phyloP scores from a whole-genome alignment of 2,888 invertebrate species.

The Lepetodrilus schrolli region DNA sequence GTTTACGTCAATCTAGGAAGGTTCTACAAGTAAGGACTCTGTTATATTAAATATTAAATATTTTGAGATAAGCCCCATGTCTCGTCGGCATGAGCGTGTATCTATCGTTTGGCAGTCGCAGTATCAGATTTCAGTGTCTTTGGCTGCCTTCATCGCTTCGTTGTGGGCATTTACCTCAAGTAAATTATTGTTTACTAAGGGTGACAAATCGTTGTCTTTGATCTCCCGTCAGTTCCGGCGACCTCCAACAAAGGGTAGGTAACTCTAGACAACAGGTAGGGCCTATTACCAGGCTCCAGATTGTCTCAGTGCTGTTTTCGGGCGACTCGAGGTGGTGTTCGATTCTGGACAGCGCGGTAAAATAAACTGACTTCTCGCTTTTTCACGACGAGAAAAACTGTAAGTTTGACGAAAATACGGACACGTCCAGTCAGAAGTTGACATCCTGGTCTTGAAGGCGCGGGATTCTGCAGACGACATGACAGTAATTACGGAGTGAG shows the following conservation, averaged over 20 bases:
- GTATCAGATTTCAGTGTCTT: conserved; percentile 16
- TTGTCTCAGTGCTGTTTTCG: conserved; percentile 21
- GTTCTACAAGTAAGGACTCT: too few relatives aligned
- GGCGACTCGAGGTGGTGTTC: conserved; percentile 23
- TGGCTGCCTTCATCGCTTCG: not conserved
- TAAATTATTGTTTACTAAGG: conserved; percentile 29
- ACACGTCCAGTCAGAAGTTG: not conserved
- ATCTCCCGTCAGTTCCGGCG: conserved; percentile 29
- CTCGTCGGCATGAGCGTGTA: not conserved
- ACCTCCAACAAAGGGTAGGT: conserved; percentile 31
- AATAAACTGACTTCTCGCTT: conserved; percentile 30
- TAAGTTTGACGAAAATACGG: not conserved
- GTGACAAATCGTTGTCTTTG: conserved; percentile 36
- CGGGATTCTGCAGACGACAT: not conserved
- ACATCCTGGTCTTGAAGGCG: not conserved
- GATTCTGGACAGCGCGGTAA: conserved; percentile 1
- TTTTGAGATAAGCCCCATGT: not conserved
- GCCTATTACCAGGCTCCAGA: conserved; percentile 33
- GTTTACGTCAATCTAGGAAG: not conserved
- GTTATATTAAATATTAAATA: not conserved
- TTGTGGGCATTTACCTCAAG: conserved; percentile 5
- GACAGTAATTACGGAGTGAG: conserved; percentile 7
- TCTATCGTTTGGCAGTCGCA: not conserved
- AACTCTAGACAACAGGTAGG: conserved; percentile 32
- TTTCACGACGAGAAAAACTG: conserved; percentile 17